Conservation (phyloP, 1,140 invertebrate genomes). For the Coptotermes formosanus region DNA sequence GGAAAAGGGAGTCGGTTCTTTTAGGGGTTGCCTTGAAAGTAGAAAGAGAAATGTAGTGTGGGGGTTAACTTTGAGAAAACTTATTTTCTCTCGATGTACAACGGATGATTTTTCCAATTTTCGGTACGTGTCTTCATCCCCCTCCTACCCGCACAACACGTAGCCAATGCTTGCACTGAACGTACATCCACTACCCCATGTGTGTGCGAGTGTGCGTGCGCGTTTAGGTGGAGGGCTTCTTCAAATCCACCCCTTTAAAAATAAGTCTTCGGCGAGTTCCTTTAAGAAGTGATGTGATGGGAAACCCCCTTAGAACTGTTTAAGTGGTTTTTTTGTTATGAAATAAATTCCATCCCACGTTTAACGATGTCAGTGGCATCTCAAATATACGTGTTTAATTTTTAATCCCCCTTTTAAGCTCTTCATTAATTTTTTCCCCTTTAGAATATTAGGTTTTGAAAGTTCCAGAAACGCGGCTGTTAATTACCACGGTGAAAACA, state of each 20-base stretch:
- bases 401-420: not conserved
- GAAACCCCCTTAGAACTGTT: not conserved
- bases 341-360: not conserved
- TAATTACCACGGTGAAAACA: not conserved
- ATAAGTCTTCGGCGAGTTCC: not conserved
- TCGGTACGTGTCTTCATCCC: not conserved
- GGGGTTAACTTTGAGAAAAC: not conserved
- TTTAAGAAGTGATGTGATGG: constrained; percentile 8
- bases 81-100: constrained; percentile 8
- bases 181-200: not conserved
- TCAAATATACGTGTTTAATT: not conserved
- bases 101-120: not conserved
- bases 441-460: not conserved
- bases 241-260: not conserved
- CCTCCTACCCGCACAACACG: not conserved
- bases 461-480: not conserved
- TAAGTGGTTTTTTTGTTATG: not conserved
- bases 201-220: not conserved
- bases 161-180: not conserved
- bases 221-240: not conserved
- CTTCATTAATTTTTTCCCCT: not conserved
- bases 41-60: not conserved
- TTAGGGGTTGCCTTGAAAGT: constrained; percentile 18
- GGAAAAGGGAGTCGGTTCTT: constrained; percentile 9
- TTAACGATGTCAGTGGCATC: not conserved